Base-by-base conservation (phyloP, 2,113 vertebrate species). In the Dromiciops gliroides region DNA sequence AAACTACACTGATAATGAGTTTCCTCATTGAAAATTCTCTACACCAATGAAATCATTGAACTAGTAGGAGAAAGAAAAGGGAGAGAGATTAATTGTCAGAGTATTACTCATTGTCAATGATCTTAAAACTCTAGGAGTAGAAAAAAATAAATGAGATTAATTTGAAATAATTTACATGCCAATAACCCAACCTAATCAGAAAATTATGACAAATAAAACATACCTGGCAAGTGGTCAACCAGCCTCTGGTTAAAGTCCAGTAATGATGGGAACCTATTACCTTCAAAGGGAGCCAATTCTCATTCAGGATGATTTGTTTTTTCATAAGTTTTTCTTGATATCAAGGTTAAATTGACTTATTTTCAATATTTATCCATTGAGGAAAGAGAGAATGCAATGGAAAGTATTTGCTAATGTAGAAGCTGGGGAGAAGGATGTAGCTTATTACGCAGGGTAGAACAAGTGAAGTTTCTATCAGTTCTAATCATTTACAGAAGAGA, bases 331-430 rank as follows among this genome's bases (percentile, higher is more conserved):
- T 75, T 1, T n/a, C 37, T 22, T n/a, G 37, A 75, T 1, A 75
- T 75, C 1, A 44, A 22, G 67, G 67, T n/a, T 22, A 67, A 11
- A 67, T 67, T 31, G 10, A 37, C 4, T 3, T 67, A 44, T n/a
- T 75, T 44, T 1, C 67, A n/a, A 22, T 44, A 75, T 75, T 44
- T 44, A 22, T 12, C 37, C 37, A 75, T 22, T 75, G 67, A 44
- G 16, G 1, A 44, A 67, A 44, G 67, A 75, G 16, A 94, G 91
- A 95, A 47, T 93, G 47, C 50, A 96, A 83, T 53, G 56, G 3
- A 75, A 96, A 96, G 83, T 89, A 92, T 26, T 23, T 90, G 49
- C 89, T 95, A 94, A 95, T 95, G 51, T 96, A 89, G 89, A 97
- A 94, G 51, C 31, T 93, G 12, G 28, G 93, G 14, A 90, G 92